phyloP scores from a whole-genome alignment of 2,113 vertebrate genomes.

The Phrynocephalus versicolor region DNA sequence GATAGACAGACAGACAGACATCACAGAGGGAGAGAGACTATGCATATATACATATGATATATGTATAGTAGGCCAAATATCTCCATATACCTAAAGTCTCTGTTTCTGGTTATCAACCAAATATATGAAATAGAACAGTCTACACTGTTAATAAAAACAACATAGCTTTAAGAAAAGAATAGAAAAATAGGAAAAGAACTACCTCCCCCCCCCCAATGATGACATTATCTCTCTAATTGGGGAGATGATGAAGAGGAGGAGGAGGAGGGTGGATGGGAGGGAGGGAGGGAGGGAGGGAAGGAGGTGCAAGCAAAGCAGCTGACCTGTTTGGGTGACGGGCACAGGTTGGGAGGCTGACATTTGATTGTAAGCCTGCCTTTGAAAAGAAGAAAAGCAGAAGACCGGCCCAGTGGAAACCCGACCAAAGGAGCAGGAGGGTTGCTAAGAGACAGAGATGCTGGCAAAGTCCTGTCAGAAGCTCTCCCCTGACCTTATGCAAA shows the following conservation, averaged over 20 bases:
- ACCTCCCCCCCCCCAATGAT: slow-evolving; percentile 75
- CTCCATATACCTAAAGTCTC: too few relatives aligned
- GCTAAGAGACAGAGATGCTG: slow-evolving; percentile 99
- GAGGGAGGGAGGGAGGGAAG: slow-evolving; percentile 50
- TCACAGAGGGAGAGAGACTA: too few relatives aligned
- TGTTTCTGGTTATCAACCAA: too few relatives aligned
- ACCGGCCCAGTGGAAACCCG: slow-evolving; percentile 92
- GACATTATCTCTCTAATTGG: slow-evolving; percentile 82
- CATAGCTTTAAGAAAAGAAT: too few relatives aligned
- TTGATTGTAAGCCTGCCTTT: slow-evolving; percentile 93
- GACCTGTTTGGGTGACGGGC: slow-evolving; percentile 89
- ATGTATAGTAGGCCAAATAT: too few relatives aligned
- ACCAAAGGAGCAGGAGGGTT: slow-evolving; percentile 93
- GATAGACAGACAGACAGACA: too few relatives aligned
- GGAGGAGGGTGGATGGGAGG: slow-evolving; percentile 39
- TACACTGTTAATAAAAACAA: too few relatives aligned
- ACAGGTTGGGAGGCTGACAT: slow-evolving; percentile 93
- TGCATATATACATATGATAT: too few relatives aligned
- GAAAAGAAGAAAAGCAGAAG: slow-evolving; percentile 95
- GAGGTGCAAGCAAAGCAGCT: slow-evolving; percentile 78
- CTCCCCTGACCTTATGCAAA: slow-evolving; percentile 98
- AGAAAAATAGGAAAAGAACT: too few relatives aligned
- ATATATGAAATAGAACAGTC: neutral
- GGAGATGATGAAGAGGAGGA: slow-evolving; percentile 68
- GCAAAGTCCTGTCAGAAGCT: slow-evolving; percentile 94